Evolutionary conservation across 2,113 vertebrate genomes (phyloP), one percentile per base, ranked within the genome.

Genomic region (Pseudopodoces humilis): DNA sequence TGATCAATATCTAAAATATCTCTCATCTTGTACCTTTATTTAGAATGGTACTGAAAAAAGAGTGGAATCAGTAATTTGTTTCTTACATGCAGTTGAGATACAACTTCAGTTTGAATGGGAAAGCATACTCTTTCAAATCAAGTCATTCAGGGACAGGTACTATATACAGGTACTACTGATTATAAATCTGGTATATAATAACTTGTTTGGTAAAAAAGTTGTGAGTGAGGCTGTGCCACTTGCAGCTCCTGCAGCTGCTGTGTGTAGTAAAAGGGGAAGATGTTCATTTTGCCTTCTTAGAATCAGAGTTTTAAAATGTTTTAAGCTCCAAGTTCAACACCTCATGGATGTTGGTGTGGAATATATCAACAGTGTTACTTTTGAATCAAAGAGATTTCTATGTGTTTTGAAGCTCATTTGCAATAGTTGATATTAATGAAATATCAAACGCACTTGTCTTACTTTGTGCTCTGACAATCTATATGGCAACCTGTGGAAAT

Each of bases 341-440:
- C 67, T 89, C 41, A 17, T 46, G 25, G 18, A 9, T 82, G 74
- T 92, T 52, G 24, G 12, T 49, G 33, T 77, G 39, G 60, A 78
- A 56, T 92, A 71, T 82, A 91, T 92, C 92, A 88, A 43, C 70
- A 78, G 56, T 50, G 76, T 86, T 58, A 64, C 49, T 91, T 88
- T 50, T 77, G 25, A 59, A 74, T 71, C 71, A 90, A 55, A 83
- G 68, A 17, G 21, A 60, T 93, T 88, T 86, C 68, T 68, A 2
- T 21, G 14, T 87, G 63, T 69, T 90, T 92, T 86, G 68, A 67
- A 93, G 25, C 58, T 92, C 53, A 16, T n/a, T 83, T 67, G 58
- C 50, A 46, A 6, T 50, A 58, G 46, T 59, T 88, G 72, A n/a
- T 95, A 92, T 44, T 95, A 87, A 86, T 86, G 63, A 50, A 93